Base-by-base conservation (phyloP, 2,797 vertebrate genomes). In the Rhynchonycteris naso region DNA sequence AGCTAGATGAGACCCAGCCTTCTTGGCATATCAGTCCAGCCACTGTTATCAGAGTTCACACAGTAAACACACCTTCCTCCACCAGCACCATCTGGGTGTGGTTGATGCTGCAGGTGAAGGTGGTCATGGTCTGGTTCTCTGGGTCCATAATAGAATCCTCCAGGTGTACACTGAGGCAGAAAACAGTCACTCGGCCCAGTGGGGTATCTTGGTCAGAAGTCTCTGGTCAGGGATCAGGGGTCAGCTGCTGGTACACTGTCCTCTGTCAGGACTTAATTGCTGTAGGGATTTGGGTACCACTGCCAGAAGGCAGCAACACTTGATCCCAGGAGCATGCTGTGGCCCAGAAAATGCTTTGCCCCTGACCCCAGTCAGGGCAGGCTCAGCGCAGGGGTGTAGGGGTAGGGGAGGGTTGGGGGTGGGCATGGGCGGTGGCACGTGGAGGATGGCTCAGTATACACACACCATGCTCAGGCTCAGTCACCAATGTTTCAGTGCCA, bases 101-200 rank as follows among this genome's bases (percentile, higher is more conserved):
- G 97, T 98, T 99, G 98, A 99, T 99, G 98, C 99, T 99, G 99
- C 99, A 99, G 63, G 99, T 99, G 93, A 99, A 98, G 0, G 99
- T 99, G 97, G 99, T 99, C 99, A 99, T 99, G 98, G 99, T 99
- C 98, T 98, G 98, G 98, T 98, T 99, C 97, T 98, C 98, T 89
- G 99, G 99, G 98, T 99, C 99, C 98, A 99, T 99, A 7, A 99
- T 97, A 26, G 99, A 99, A 97, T 99, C 99, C 98, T 99, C 99
- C 14, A 99, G 98, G 99, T 98, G 98, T 99, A 99, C 9, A 99
- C 99, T 0, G 98, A 99, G 98, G 98, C 98, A 0, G 99, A 99
- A 95, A 99, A 99, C 95, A 99, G 99, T 54, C 98, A 98, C 97
- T 99, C 99, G 7, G 99, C 99, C 99, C 99, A 99, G 82, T 99